Base-by-base conservation (phyloP, 2,888 invertebrate genomes). In the Dryomyza anilis region DNA sequence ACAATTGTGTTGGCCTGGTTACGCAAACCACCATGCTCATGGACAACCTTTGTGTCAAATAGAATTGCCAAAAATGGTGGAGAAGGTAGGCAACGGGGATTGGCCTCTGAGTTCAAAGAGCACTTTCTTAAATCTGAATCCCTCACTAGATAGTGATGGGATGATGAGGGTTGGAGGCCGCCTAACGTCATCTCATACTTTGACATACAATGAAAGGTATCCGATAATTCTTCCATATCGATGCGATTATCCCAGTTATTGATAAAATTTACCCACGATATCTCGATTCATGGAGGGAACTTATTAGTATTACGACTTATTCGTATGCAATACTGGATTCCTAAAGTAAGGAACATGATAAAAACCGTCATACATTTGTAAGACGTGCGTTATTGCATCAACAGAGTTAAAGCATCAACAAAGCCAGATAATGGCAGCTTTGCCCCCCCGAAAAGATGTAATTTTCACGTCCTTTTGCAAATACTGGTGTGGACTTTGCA, bases 41-140 rank as follows among this genome's bases (percentile, higher is more conserved):
- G 59, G 64, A 46, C 27, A n/a, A 39, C 52, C 16, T 59, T 64
- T 12, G 52, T 59, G 7, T 52, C 64, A 14, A 64, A 66, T 53
- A 14, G 62, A n/a, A 45, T 62, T 5, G 21, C 59, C 1, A n/a
- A 64, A 58, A 27, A 55, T 64, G 33, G 19, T 46, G 7, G 55
- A 33, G 7, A 55, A 48, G 16, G 55, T 53, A 19, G 55, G 36
- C 12, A 29, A 27, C 2, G 6, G 30, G 14, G 50, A 52, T 4
- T 50, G 60, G 60, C 12, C 6, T 12, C 64, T 2, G n/a, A 36
- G 36, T 36, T 14, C 6, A 36, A 12, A 14, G 12, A 14, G 36
- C 21, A 14, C 25, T 21, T 50, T 25, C 25, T 50, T 25, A 3
- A n/a, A 21, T 36, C 6, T 36, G n/a, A 36, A 36, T 36, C 36